Evolutionary conservation across 2,113 vertebrate genomes (phyloP).

Genomic region (Orientallactaga bullata): DNA sequence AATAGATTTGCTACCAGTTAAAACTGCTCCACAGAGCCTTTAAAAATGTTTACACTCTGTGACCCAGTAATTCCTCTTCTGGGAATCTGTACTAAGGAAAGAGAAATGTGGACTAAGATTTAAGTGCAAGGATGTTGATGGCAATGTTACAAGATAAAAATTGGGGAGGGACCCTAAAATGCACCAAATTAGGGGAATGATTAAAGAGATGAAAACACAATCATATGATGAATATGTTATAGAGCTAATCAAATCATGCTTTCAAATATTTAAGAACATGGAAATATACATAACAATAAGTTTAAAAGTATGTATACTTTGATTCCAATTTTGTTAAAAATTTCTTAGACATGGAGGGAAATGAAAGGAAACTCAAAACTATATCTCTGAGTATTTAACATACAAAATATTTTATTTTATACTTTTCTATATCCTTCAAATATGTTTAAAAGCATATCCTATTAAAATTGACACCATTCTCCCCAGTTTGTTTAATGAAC

Average conservation of each 20-base stretch:
- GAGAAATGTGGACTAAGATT: constrained; percentile 68
- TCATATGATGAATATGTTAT: constrained; percentile 4
- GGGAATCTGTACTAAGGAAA: constrained; percentile 73
- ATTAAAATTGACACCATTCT: constrained; percentile 8
- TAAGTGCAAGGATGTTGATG: constrained; percentile 52
- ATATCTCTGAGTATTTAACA: constrained; percentile 23
- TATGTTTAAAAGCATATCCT: constrained; percentile 24
- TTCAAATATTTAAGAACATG: not conserved
- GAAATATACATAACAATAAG: constrained; percentile 26
- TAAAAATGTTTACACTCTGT: constrained; percentile 76
- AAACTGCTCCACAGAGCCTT: constrained; percentile 65
- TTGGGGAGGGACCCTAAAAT: not conserved
- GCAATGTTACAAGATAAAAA: constrained; percentile 49
- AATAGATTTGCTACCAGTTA: constrained; percentile 72
- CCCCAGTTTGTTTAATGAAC: constrained; percentile 17
- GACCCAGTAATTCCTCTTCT: constrained; percentile 78
- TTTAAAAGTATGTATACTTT: not conserved
- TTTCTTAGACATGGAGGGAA: constrained; percentile 23
- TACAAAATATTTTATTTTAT: constrained; percentile 33
- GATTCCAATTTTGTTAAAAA: constrained; percentile 60
- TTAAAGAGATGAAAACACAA: constrained; percentile 17
- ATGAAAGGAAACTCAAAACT: constrained; percentile 23
- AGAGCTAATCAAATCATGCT: constrained; percentile 10
- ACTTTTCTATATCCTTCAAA: constrained; percentile 52
- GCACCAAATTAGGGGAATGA: constrained; percentile 20